Evolutionary conservation across 2,888 invertebrate species (phyloP), one percentile per base, ranked within the genome.

Genomic region (Linnaemya tessellans): DNA sequence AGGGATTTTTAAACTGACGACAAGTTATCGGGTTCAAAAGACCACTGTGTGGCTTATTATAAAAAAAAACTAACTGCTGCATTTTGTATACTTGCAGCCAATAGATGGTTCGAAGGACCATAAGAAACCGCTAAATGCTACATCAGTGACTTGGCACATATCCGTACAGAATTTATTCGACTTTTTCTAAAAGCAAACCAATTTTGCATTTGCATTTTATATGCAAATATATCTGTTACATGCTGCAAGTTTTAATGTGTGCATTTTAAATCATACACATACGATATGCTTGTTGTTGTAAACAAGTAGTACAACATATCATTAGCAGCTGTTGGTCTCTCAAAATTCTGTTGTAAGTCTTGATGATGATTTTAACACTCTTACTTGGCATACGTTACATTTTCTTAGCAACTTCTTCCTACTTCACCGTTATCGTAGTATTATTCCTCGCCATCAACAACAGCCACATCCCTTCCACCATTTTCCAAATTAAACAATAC

Each of bases 261-360:
- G 38, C 38, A 18, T 60, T 46, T 60, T 0, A 18, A 18, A 73
- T 1, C 10, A 35, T 2, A 30, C 3, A 43, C 20, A 9, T 49
- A 15, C 22, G 10, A 56, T 43, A 10, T 56, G 15, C 43, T 65
- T 65, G 22, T 65, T 30, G 46, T 58, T 73, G 51, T 9, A 0
- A 30, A 5, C 30, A 2, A 46, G 43, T 20, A 9, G 9, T 43
- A 65, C 65, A 65, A 56, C 30, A 77, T 68, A 73, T 60, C 78
- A 71, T 60, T 73, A 73, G 67, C 78, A 83, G 82, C 77, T 78
- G 82, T 78, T 58, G 71, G 82, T 64, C 41, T 60, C 62, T 20
- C 56, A 38, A 30, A 46, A 49, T 54, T 75, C 56, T 41, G 54
- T 41, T 77, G 11, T 35, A 9, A 68, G 51, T 80, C 60, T 64